phyloP scores from a whole-genome alignment of 2,797 vertebrate species.

The Notolabrus celidotus region DNA sequence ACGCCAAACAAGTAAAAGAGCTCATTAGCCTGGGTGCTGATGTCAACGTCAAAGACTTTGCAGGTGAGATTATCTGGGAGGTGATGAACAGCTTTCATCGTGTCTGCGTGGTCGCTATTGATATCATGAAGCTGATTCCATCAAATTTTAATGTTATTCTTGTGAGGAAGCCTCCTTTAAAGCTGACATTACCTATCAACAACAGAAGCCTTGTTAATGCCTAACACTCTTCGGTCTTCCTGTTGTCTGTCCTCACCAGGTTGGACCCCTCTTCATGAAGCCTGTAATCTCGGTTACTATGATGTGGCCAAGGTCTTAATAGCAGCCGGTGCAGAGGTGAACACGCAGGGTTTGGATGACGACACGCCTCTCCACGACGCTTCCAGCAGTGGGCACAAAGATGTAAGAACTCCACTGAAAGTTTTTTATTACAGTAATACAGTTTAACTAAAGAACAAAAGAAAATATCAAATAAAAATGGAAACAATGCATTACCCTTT shows the following conservation, averaged over 20 bases:
- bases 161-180: too few species aligned
- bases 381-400: slow-evolving; percentile 97
- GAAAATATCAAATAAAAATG: too few species aligned
- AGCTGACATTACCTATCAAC: too few species aligned
- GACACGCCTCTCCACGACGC: slow-evolving; percentile 98
- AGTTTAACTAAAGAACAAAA: too few species aligned
- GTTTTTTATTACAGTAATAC: too few species aligned
- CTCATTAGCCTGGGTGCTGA: slow-evolving; percentile 97
- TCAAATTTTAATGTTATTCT: too few species aligned
- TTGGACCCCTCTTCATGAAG: slow-evolving; percentile 99
- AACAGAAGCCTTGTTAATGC: rapidly evolving
- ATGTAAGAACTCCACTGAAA: too few species aligned
- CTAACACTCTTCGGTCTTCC: neutral
- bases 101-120: too few species aligned
- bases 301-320: slow-evolving; percentile 98
- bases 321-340: slow-evolving; percentile 96
- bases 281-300: slow-evolving; percentile 98
- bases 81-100: too few species aligned
- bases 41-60: slow-evolving; percentile 99
- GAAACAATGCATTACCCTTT: too few species aligned
- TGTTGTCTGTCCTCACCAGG: slow-evolving; percentile 78
- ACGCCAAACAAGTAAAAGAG: slow-evolving; percentile 97
- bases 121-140: too few species aligned
- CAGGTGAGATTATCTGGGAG: slow-evolving; percentile 84
- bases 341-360: slow-evolving; percentile 97